Base-by-base conservation (phyloP, 2,113 vertebrate species). In the Penelope pileata region DNA sequence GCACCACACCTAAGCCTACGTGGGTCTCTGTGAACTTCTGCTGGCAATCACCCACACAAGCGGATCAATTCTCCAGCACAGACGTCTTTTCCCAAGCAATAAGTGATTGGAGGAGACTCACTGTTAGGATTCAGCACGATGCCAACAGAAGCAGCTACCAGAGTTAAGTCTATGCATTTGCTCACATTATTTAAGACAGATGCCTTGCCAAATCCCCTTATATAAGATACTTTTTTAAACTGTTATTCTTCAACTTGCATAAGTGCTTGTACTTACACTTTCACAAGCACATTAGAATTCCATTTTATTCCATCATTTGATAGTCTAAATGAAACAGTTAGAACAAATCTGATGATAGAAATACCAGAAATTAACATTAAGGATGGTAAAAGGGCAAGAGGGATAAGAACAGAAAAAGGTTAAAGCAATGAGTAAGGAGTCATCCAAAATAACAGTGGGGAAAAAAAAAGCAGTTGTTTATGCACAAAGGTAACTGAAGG, bases 401-500 rank as follows among this genome's bases (percentile, higher is more conserved):
- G 16, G 56, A 79, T 15, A 78, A 58, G 24, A 56, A 82, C 9
- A 36, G 26, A 82, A 74, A 91, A 92, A 90, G 47, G 47, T 70
- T 48, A 70, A 38, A 51, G 50, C 48, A 51, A 24, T 32, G 26
- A 50, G 38, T 16, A 32, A 42, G 27, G 34, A 73, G 38, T 51
- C 22, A 42, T 32, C 29, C 36, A 54, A 23, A 42, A 73, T 40
- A 54, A 32, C n/a, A 50, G 45, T 17, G 53, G 53, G 53, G 53
- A 30, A 11, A n/a, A 42, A 56, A 53, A 43, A 40, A 62, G 34
- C 27, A 38, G 64, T 36, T 91, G 72, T 91, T 95, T 91, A 85
- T 70, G 76, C 64, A 63, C 36, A 94, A 85, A 92, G 87, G 91
- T 94, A 86, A 94, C 79, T 88, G 54, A n/a, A 88, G 91, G 91